Evolutionary conservation across 2,888 invertebrate species (phyloP).

Genomic region (Apotomis capreana): DNA sequence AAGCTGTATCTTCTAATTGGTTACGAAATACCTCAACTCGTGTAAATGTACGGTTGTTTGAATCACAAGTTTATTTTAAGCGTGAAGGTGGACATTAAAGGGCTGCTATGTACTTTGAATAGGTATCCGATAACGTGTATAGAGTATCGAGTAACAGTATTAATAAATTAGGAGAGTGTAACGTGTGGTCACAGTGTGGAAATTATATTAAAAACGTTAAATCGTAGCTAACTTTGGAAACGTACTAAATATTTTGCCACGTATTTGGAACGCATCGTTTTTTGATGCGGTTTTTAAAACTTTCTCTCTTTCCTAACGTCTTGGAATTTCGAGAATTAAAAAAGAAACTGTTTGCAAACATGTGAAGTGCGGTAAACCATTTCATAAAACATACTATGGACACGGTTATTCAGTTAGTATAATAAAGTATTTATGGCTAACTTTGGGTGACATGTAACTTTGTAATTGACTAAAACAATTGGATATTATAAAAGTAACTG

Average conservation of each 20-base stretch:
- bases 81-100: constrained; percentile 40
- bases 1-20: constrained; percentile 51
- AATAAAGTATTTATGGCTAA: constrained; percentile 27
- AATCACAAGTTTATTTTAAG: constrained; percentile 55
- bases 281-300: constrained; percentile 17
- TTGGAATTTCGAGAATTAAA: background rate
- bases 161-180: constrained; percentile 46
- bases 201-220: constrained; percentile 41
- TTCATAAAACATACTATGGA: constrained; percentile 20
- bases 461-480: constrained; percentile 21
- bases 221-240: constrained; percentile 38
- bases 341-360: constrained; percentile 18
- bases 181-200: constrained; percentile 57
- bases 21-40: constrained; percentile 64
- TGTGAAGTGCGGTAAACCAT: constrained; percentile 15
- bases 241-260: constrained; percentile 30
- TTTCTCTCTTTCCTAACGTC: background rate
- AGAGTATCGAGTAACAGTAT: constrained; percentile 47
- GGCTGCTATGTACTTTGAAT: constrained; percentile 45
- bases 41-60: constrained; percentile 58
- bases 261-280: constrained; percentile 25
- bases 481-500: constrained; percentile 28
- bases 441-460: constrained; percentile 31
- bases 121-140: constrained; percentile 45
- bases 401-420: constrained; percentile 19